Percentiles rank a stretch among this genome's conserved stretches.
Conservation (phyloP, 2,113 vertebrate species). For the Progne subis region DNA sequence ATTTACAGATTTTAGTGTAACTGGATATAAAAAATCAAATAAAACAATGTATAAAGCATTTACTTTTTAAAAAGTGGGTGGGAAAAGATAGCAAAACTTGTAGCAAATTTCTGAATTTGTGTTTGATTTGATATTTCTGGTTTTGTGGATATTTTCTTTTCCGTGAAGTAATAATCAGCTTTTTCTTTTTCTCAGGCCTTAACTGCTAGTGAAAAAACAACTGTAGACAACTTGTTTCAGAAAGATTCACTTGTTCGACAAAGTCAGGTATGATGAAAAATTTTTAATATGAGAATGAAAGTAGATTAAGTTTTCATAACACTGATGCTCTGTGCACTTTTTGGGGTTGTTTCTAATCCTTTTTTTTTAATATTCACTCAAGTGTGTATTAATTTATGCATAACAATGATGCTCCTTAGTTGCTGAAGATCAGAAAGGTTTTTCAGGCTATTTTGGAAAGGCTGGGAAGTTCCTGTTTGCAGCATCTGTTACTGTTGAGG, state of each 20-base stretch:
- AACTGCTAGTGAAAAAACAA: constrained; percentile 88
- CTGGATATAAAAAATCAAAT: background rate
- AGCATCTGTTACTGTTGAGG: background rate
- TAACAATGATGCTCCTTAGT: background rate
- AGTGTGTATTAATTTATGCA: background rate
- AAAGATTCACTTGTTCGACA: constrained; percentile 89
- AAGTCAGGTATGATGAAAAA: constrained; percentile 84
- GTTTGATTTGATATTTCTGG: background rate
- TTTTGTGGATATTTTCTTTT: background rate
- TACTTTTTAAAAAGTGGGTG: background rate
- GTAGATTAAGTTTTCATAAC: background rate
- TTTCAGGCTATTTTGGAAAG: background rate
- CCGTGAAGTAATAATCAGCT: background rate
- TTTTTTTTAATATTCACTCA: background rate
- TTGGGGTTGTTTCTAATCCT: background rate
- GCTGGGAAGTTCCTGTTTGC: background rate
- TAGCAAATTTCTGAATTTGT: background rate
- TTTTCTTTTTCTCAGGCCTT: constrained; percentile 74
- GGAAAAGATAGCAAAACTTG: background rate
- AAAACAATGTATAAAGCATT: background rate
- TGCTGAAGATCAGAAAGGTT: background rate
- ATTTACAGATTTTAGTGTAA: background rate
- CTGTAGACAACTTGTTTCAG: constrained; percentile 91
- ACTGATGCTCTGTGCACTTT: background rate
- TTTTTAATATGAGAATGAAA: background rate